Conservation (phyloP, 2,888 invertebrate genomes). For the Drosophila diplacantha region DNA sequence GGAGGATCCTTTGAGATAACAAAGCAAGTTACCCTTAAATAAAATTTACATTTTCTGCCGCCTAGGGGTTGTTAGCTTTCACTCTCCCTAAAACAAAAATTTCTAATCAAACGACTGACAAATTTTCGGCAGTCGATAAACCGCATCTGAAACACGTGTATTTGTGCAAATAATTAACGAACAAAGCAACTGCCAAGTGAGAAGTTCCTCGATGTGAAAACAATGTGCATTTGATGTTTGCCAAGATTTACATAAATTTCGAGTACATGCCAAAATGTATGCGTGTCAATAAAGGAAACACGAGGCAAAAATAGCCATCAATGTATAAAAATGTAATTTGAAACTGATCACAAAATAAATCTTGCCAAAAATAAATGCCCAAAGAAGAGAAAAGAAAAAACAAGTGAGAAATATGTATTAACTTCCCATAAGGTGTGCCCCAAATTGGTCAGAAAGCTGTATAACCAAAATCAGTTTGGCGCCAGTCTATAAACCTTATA, state of each 20-base stretch:
- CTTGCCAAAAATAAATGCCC: conserved; percentile 5
- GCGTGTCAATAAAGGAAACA: conserved; percentile 31
- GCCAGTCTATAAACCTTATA: conserved; percentile 35
- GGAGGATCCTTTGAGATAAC: conserved; percentile 20
- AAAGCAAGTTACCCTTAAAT: conserved; percentile 23
- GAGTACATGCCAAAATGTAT: conserved; percentile 22
- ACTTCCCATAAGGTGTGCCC: conserved; percentile 19
- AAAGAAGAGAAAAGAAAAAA: not conserved
- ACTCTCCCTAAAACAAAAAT: conserved; percentile 5
- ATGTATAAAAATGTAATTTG: conserved; percentile 7
- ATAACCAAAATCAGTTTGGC: conserved; percentile 17
- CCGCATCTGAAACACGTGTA: conserved; percentile 40
- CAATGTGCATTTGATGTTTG: conserved; percentile 7
- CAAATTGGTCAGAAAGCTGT: conserved; percentile 29
- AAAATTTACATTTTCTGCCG: too few species aligned
- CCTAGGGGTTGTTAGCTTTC: not conserved
- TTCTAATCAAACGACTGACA: conserved; percentile 20
- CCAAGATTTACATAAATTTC: conserved; percentile 11
- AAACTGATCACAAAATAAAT: conserved; percentile 26
- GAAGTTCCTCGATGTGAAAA: conserved; percentile 33
- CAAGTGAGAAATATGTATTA: not conserved
- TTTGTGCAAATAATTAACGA: conserved; percentile 36
- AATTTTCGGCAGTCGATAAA: conserved; percentile 15
- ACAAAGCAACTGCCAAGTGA: conserved; percentile 12
- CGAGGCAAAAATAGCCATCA: conserved; percentile 25